Percentiles rank a stretch among this genome's conserved stretches.
These are phyloP conservation scores for Hemistola chrysoprasaria DNA, from an alignment of 2,888 invertebrate genomes.

Conservation along the genomic window DNA sequence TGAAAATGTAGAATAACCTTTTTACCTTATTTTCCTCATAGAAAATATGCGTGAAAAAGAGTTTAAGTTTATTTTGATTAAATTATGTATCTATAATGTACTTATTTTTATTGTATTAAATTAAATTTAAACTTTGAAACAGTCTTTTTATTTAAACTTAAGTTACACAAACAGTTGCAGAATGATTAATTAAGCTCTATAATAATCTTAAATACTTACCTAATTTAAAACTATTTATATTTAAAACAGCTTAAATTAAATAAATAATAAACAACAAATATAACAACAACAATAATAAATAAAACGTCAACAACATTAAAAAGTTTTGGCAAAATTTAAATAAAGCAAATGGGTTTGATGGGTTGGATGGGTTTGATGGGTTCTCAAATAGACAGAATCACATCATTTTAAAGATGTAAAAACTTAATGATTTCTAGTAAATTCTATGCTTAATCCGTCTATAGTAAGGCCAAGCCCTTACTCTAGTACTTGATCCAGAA, in stretches of 20 bases:
- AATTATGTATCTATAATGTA: slow-evolving; percentile 23
- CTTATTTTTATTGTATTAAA: slow-evolving; percentile 17
- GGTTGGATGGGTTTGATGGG: too few species aligned
- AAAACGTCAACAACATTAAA: too few species aligned
- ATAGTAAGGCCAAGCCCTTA: slow-evolving; percentile 52
- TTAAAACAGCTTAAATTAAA: too few species aligned
- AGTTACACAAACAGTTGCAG: too few species aligned
- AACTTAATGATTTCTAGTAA: slow-evolving; percentile 17
- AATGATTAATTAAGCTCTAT: too few species aligned
- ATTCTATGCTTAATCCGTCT: slow-evolving; percentile 41
- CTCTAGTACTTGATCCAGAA: slow-evolving; percentile 35
- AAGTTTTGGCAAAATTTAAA: too few species aligned
- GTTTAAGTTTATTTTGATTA: slow-evolving; percentile 24
- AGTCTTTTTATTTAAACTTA: slow-evolving; percentile 31
- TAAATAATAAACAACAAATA: too few species aligned
- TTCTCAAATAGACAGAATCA: too few species aligned
- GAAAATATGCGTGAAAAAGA: slow-evolving; percentile 46
- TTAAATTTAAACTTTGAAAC: slow-evolving; percentile 9
- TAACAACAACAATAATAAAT: too few species aligned
- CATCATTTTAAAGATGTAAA: too few species aligned
- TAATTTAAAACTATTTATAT: background rate
- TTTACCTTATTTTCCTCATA: slow-evolving; percentile 48
- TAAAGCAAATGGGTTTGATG: too few species aligned
- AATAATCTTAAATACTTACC: background rate
- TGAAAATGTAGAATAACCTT: slow-evolving; percentile 58